These are phyloP conservation scores for Pipa parva DNA, from an alignment of 2,113 vertebrate species.

Conservation along the genomic window DNA sequence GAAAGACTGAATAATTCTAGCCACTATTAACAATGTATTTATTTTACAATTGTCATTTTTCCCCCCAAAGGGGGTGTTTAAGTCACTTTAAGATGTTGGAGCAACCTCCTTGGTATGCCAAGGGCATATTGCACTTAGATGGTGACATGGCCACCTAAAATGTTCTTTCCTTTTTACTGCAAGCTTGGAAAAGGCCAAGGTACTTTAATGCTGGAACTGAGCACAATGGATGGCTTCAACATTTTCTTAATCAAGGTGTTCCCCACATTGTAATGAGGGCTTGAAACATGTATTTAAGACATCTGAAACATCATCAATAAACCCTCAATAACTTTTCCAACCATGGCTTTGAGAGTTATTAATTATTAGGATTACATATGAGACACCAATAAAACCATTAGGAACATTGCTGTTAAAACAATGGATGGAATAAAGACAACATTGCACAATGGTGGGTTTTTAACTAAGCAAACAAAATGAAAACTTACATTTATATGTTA, in stretches of 20 bases:
- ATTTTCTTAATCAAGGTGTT: constrained; percentile 66
- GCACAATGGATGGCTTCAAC: constrained; percentile 51
- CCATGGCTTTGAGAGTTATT: constrained; percentile 35
- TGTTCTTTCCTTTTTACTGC: constrained; percentile 52
- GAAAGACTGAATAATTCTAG: constrained; percentile 39
- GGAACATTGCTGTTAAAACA: too few species aligned
- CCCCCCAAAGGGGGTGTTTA: constrained; percentile 44
- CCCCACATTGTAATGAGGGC: constrained; percentile 55
- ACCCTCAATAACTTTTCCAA: constrained; percentile 55
- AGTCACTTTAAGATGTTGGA: constrained; percentile 26
- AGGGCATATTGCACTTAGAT: constrained; percentile 39
- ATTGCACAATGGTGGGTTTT: too few species aligned
- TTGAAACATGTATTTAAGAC: constrained; percentile 59
- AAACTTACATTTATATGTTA: too few species aligned
- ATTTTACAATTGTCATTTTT: constrained; percentile 53
- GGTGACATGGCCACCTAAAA: constrained; percentile 46
- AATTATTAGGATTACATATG: background rate
- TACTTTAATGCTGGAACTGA: constrained; percentile 50
- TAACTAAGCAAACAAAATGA: too few species aligned
- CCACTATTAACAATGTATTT: constrained; percentile 35
- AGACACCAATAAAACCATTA: too few species aligned
- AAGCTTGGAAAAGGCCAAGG: constrained; percentile 58
- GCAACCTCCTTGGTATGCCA: constrained; percentile 4
- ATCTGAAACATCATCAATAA: constrained; percentile 52
- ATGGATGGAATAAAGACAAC: too few species aligned